phyloP scores from a whole-genome alignment of 2,797 vertebrate species.

The Vultur gryphus region DNA sequence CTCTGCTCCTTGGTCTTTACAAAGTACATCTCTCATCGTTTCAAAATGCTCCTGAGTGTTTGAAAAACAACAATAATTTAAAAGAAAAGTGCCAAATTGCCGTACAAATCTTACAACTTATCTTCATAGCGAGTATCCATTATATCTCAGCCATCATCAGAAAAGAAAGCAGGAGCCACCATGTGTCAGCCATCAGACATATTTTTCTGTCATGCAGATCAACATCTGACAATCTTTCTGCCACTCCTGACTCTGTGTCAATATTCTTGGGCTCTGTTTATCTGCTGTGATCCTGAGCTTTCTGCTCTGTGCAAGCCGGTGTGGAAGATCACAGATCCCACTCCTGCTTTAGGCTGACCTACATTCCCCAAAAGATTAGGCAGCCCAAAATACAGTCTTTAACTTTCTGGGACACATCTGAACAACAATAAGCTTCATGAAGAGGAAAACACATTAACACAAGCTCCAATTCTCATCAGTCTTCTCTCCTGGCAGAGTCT shows the following conservation, averaged over 20 bases:
- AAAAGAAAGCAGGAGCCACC: not conserved
- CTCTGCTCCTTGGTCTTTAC: not conserved
- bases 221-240: not conserved
- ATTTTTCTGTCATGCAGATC: not conserved
- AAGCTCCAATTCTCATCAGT: not conserved
- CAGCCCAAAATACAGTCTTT: not conserved
- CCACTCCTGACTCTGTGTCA: not conserved
- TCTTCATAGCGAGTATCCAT: not conserved
- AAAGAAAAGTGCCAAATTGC: not conserved
- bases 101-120: not conserved
- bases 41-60: not conserved
- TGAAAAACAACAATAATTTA: not conserved
- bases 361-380: slow-evolving; percentile 10
- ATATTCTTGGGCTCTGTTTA: not conserved
- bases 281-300: not conserved
- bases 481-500: not conserved
- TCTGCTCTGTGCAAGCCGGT: not conserved
- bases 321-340: not conserved
- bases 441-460: slow-evolving; percentile 17
- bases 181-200: not conserved
- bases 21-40: not conserved
- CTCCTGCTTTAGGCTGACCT: slow-evolving; percentile 16
- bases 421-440: not conserved
- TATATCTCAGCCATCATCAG: not conserved
- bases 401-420: not conserved